phyloP scores from a whole-genome alignment of 2,888 invertebrate genomes.

The Aquatica leii region DNA sequence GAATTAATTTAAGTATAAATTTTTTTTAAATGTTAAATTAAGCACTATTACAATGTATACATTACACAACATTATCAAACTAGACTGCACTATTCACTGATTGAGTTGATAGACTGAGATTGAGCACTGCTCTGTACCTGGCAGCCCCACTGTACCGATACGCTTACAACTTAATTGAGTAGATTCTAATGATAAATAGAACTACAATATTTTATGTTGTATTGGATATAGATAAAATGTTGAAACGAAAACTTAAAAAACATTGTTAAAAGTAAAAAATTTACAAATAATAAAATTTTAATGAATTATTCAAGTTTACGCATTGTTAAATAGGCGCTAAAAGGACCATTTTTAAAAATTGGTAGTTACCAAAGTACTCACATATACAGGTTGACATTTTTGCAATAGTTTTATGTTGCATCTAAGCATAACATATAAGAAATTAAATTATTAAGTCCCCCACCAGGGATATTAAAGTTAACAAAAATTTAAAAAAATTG shows the following conservation, averaged over 20 bases:
- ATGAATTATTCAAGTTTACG: constrained; percentile 1
- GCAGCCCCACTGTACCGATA: neutral
- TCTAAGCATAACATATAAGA: too few relatives aligned
- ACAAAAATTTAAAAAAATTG: constrained; percentile 5
- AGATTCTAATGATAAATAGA: neutral
- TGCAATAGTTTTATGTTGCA: constrained; percentile 4
- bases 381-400: constrained; percentile 1
- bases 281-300: neutral
- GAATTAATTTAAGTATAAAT: too few relatives aligned
- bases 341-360: neutral
- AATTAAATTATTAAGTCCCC: neutral
- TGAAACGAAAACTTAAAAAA: neutral
- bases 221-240: neutral
- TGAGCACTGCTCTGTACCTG: neutral
- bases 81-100: neutral
- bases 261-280: neutral
- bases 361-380: constrained; percentile 1
- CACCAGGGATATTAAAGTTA: neutral
- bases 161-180: neutral
- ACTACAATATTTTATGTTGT: neutral
- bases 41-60: neutral
- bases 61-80: neutral
- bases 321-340: neutral
- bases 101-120: neutral
- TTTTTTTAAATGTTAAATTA: neutral